phyloP scores from a whole-genome alignment of 2,888 invertebrate species.

The Eubasilissa splendida region DNA sequence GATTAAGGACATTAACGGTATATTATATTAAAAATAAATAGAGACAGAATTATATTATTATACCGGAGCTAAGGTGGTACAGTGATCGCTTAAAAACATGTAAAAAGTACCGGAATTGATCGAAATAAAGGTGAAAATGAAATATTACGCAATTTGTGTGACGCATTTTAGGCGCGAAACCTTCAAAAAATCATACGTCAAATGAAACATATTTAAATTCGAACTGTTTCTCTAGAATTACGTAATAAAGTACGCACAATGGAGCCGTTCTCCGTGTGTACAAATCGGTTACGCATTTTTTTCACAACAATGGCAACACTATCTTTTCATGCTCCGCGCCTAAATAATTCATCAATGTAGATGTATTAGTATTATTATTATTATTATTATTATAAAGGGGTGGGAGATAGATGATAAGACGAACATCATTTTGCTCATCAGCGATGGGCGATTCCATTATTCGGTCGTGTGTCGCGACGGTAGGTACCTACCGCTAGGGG shows the following conservation, averaged over 20 bases:
- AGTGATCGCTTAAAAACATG: too few species aligned
- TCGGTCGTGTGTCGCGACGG: conserved; percentile 21
- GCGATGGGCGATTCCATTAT: conserved; percentile 26
- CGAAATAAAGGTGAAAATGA: too few species aligned
- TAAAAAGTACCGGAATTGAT: too few species aligned
- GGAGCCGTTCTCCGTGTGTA: neutral
- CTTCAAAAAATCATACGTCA: neutral
- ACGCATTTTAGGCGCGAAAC: too few species aligned
- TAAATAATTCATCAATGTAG: neutral
- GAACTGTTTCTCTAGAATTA: neutral
- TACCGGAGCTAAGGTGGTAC: too few species aligned
- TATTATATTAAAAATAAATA: too few species aligned
- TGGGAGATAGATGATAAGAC: neutral
- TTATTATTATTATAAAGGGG: neutral
- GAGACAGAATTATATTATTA: too few species aligned
- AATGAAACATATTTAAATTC: neutral
- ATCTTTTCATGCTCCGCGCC: neutral
- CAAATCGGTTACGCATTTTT: too few species aligned
- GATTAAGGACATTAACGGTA: too few species aligned
- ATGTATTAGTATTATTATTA: neutral
- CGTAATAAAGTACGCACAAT: neutral
- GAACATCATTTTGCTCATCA: conserved; percentile 1
- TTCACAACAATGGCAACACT: too few species aligned
- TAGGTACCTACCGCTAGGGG: neutral
- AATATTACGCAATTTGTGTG: too few species aligned